Evolutionary conservation across 2,113 vertebrate genomes (phyloP).

Genomic region (Apodemus sylvaticus): DNA sequence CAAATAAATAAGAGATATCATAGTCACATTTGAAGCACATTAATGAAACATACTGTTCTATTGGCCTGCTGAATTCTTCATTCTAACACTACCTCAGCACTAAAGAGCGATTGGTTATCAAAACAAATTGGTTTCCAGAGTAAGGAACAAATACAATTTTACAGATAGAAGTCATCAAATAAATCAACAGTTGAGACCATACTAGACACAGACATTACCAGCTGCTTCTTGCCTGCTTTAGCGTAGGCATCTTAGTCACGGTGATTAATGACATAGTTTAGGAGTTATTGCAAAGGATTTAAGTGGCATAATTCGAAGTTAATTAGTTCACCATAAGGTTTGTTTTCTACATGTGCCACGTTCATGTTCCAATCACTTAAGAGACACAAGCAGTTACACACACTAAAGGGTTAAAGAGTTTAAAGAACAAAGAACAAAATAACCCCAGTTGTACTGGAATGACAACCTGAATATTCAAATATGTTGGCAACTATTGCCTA

Average conservation of each 20-base stretch:
- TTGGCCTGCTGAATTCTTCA: constrained; percentile 56
- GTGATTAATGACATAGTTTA: constrained; percentile 27
- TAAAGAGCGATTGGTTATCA: neutral
- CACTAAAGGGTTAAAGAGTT: neutral
- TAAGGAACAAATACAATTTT: constrained; percentile 8
- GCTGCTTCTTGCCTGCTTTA: neutral
- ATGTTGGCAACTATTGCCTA: constrained; percentile 66
- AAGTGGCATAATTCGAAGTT: constrained; percentile 47
- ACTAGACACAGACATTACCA: neutral
- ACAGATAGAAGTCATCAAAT: constrained; percentile 14
- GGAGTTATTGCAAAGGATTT: neutral
- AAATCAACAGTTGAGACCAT: constrained; percentile 40
- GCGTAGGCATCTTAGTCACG: constrained; percentile 13
- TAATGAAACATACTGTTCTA: neutral
- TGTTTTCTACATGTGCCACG: neutral
- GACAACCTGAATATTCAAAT: constrained; percentile 32
- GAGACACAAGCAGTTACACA: neutral
- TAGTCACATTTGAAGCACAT: constrained; percentile 10
- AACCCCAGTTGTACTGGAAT: constrained; percentile 38
- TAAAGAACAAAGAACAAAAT: neutral
- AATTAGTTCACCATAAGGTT: constrained; percentile 28
- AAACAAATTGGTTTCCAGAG: constrained; percentile 26
- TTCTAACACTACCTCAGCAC: constrained; percentile 81
- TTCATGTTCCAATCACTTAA: neutral
- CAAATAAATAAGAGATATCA: neutral